Conservation (phyloP, 92 coral and sea anemone species). For the Porites divaricata region DNA sequence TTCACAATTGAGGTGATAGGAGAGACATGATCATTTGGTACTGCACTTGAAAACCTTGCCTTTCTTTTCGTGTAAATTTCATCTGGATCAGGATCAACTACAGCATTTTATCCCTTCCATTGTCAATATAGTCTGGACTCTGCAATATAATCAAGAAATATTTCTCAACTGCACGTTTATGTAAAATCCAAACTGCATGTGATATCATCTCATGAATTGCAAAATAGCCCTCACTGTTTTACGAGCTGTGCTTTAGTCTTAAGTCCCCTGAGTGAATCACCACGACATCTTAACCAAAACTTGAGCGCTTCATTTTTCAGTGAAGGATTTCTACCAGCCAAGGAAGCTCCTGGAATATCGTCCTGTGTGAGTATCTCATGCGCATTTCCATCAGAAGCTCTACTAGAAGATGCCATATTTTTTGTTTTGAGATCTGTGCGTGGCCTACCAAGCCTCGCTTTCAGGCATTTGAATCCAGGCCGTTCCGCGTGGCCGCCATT, state of each 20-base stretch:
- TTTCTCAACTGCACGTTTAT: background rate
- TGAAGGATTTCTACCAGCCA: no score
- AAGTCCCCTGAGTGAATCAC: constrained; percentile 5
- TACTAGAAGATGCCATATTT: no score
- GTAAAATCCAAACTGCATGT: no score
- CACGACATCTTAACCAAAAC: constrained; percentile 2
- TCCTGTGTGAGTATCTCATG: constrained; percentile 1
- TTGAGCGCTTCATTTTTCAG: background rate
- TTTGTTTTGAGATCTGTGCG: no score
- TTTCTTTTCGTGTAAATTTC: constrained; percentile 43
- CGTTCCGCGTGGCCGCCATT: no score
- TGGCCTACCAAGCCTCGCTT: no score
- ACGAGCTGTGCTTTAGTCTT: constrained; percentile 7
- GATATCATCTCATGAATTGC: background rate
- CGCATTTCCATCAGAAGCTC: no score
- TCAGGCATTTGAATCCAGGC: no score
- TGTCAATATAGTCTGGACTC: constrained; percentile 20
- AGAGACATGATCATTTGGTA: constrained; percentile 10
- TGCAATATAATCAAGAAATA: background rate
- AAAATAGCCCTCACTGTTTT: constrained; percentile 4
- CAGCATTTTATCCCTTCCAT: constrained; percentile 35
- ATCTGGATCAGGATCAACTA: constrained; percentile 48
- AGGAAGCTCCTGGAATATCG: background rate
- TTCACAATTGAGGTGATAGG: no score
- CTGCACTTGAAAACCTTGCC: background rate